Evolutionary conservation across 2,888 invertebrate species (phyloP).

Genomic region (Perizoma affinitatum): DNA sequence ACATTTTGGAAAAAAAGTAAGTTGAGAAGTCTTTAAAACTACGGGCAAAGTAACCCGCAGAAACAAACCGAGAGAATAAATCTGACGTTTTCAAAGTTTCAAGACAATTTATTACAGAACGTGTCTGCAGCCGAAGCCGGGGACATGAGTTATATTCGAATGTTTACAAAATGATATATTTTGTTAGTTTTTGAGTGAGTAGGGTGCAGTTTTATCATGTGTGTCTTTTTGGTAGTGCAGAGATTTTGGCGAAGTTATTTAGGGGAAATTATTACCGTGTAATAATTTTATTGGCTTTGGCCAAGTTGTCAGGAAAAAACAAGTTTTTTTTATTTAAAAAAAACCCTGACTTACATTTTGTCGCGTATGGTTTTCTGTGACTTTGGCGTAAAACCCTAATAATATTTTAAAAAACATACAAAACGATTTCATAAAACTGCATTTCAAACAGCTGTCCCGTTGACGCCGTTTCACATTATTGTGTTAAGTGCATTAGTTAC

Average conservation of each 20-base stretch:
- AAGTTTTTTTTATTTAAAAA: too few relatives aligned
- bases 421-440: too few relatives aligned
- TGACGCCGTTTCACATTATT: too few relatives aligned
- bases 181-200: constrained; percentile 42
- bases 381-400: too few relatives aligned
- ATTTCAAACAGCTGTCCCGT: too few relatives aligned
- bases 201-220: constrained; percentile 17
- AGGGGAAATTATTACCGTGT: not conserved
- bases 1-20: constrained; percentile 14
- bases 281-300: not conserved
- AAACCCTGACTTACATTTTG: too few relatives aligned
- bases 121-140: constrained; percentile 50
- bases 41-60: constrained; percentile 26
- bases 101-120: constrained; percentile 60
- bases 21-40: constrained; percentile 31
- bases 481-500: too few relatives aligned
- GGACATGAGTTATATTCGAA: constrained; percentile 62
- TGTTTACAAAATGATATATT: constrained; percentile 59
- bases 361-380: too few relatives aligned
- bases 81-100: constrained; percentile 52
- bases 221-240: constrained; percentile 12
- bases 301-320: too few relatives aligned
- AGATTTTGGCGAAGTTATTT: constrained; percentile 16
- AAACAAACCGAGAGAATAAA: constrained; percentile 50
- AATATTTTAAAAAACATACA: too few relatives aligned